Evolutionary conservation across 1,140 invertebrate genomes (phyloP).

Genomic region (Drosophila malerkotliana): DNA sequence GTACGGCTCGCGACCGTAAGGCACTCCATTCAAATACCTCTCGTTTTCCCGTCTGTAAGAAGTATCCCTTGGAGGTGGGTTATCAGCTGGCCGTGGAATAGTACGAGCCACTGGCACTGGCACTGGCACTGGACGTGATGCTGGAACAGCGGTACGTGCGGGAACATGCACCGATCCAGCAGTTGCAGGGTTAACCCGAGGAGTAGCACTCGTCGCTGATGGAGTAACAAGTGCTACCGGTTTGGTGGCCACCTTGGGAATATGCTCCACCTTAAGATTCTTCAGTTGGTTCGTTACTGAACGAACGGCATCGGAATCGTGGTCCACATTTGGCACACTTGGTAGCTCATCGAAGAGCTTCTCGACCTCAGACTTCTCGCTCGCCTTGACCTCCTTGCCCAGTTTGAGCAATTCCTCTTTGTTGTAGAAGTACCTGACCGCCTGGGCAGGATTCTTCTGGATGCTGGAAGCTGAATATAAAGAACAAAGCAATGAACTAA

Average conservation of each 20-base stretch:
- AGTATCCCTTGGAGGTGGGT: neutral
- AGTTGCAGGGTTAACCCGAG: neutral
- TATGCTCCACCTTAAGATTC: conserved; percentile 18
- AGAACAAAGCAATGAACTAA: neutral
- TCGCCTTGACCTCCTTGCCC: neutral
- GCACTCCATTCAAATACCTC: conserved; percentile 11
- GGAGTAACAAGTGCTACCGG: neutral
- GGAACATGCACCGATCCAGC: neutral
- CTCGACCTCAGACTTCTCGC: conserved; percentile 45
- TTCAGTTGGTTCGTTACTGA: conserved; percentile 32
- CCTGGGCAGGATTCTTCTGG: conserved; percentile 10
- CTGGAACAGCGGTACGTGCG: neutral
- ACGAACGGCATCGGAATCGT: conserved; percentile 26
- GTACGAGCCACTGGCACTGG: neutral
- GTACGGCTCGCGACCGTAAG: conserved; percentile 4
- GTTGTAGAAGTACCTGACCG: conserved; percentile 38
- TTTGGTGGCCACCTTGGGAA: neutral
- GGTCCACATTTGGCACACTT: conserved; percentile 47
- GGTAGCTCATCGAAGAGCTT: conserved; percentile 61
- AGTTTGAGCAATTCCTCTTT: conserved; percentile 53
- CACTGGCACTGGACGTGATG: neutral
- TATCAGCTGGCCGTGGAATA: neutral
- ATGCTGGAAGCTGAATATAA: conserved; percentile 20
- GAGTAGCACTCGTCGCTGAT: neutral
- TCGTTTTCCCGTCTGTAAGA: neutral